phyloP scores from a whole-genome alignment of 2,888 invertebrate genomes.

The Automeris io region DNA sequence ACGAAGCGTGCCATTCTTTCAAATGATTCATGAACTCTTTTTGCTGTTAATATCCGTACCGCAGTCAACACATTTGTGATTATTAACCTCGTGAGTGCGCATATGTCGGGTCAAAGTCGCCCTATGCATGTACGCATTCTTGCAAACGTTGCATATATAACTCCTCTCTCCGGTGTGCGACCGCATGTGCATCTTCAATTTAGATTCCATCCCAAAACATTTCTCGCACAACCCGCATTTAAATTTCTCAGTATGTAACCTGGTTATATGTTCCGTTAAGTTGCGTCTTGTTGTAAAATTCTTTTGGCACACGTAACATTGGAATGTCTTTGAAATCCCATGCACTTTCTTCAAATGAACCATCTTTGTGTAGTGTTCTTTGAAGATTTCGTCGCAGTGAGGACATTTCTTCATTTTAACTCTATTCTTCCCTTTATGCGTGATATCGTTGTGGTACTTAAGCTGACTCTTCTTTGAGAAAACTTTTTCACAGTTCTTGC shows the following conservation, averaged over 20 bases:
- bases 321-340: conserved; percentile 32
- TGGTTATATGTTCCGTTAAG: conserved; percentile 40
- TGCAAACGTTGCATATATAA: conserved; percentile 54
- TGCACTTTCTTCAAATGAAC: conserved; percentile 38
- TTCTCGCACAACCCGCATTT: conserved; percentile 62
- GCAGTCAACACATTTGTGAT: too few relatives aligned
- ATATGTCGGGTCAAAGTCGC: conserved; percentile 58
- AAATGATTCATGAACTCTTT: too few relatives aligned
- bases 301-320: conserved; percentile 36
- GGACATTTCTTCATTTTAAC: conserved; percentile 35
- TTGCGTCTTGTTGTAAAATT: conserved; percentile 32
- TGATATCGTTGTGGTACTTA: conserved; percentile 53
- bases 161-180: conserved; percentile 56
- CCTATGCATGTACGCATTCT: conserved; percentile 57
- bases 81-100: conserved; percentile 12
- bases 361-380: conserved; percentile 44
- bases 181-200: conserved; percentile 56
- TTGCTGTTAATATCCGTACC: too few relatives aligned
- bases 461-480: conserved; percentile 58
- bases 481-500: conserved; percentile 47
- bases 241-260: conserved; percentile 54
- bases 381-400: conserved; percentile 35
- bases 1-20: too few relatives aligned
- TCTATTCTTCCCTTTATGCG: conserved; percentile 38
- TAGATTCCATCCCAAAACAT: conserved; percentile 57